Base-by-base conservation (phyloP, 2,888 invertebrate species). In the Peribatodes rhomboidaria region DNA sequence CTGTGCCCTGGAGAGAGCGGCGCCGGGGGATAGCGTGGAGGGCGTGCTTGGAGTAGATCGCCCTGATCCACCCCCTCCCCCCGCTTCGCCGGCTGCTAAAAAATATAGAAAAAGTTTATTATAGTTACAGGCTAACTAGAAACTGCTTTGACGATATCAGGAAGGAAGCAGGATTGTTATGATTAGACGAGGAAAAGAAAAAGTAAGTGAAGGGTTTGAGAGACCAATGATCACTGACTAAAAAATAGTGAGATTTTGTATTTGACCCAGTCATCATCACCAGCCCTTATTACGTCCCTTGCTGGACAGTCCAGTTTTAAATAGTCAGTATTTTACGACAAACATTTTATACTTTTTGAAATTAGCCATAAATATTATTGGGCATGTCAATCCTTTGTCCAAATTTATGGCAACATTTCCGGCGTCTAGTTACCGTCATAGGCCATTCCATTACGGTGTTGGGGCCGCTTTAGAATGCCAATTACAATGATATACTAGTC, bases 11-110 rank as follows among this genome's bases (percentile, higher is more conserved):
- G 94, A 93, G 7, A 93, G 75, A 4, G 93, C 92, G 0, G 93
- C 90, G 9, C 94, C 94, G 0, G 95, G 95, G 0, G 95, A 95
- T 66, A 95, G 83, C 0, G 95, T 95, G 1, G 95, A 95, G 0
- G 95, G 95, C 0, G 95, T 95, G 69, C 94, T 94, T 0, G 93
- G 93, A 0, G 93, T 93, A 0, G 93, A 93, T 0, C 94, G 87
- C 0, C 93, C 93, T 0, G 93, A 93, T 10, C 92, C 88, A 8
- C 87, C 85, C 16, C 86, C 87, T 56, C 88, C 88, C 3, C 89
- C 88, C 0, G 86, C 81, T 33, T 89, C 92, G 1, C 88, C 89
- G 1, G 85, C 85, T n/a, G 82, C 90, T 89, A 72, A 2, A 41
- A 47, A 13, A 37, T 20, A 31, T 4, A 9, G 11, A 31, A 37